phyloP scores from a whole-genome alignment of 2,113 vertebrate species.

The Centropristis striata region DNA sequence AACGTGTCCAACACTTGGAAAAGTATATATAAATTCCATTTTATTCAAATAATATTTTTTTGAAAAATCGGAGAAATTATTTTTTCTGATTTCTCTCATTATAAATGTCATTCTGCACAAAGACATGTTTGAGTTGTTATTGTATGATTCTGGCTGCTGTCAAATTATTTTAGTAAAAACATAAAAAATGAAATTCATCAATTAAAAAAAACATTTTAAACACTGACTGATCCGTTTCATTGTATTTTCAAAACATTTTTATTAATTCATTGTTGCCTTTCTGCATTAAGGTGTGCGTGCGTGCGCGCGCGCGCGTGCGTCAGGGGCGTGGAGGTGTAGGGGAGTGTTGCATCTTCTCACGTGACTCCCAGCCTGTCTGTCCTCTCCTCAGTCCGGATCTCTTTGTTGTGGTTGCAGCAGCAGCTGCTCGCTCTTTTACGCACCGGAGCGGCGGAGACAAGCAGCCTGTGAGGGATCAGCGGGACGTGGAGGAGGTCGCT shows the following conservation, averaged over 20 bases:
- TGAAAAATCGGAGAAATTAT: no score
- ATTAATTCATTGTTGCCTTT: not conserved
- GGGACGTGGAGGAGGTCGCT: not conserved
- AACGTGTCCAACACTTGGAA: no score
- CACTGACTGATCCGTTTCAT: no score
- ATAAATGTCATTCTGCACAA: no score
- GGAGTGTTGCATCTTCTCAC: slow-evolving; percentile 68
- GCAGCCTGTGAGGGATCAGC: not conserved
- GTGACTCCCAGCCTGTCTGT: slow-evolving; percentile 63
- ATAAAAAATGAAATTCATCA: no score
- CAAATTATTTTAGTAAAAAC: no score
- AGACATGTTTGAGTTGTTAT: no score
- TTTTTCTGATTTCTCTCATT: no score
- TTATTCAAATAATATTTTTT: no score
- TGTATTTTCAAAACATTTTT: not conserved
- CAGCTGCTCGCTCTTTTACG: slow-evolving; percentile 44
- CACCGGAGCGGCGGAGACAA: slow-evolving; percentile 16
- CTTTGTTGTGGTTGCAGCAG: slow-evolving; percentile 78
- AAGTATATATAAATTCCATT: no score
- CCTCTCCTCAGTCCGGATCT: slow-evolving; percentile 64
- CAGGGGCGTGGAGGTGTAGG: slow-evolving; percentile 66
- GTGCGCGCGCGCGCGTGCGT: slow-evolving; percentile 28
- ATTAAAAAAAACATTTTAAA: no score
- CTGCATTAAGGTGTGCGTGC: not conserved
- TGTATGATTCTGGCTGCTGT: no score